A percentile compares a stretch with the other conserved stretches of the same genome.
phyloP scores from a whole-genome alignment of 2,888 invertebrate species.

The Trachelus tabidus region DNA sequence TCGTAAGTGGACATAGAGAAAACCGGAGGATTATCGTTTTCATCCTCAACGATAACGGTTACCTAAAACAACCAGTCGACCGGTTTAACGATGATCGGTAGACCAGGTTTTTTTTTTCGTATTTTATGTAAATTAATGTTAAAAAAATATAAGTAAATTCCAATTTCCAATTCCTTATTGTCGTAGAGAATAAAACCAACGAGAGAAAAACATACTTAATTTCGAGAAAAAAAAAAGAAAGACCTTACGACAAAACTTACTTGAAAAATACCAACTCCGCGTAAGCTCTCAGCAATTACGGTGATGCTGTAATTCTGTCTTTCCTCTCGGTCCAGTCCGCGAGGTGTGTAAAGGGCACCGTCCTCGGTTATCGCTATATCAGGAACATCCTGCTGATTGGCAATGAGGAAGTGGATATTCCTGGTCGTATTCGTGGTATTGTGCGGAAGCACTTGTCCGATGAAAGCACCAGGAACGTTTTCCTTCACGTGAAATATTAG shows the following conservation, averaged over 20 bases:
- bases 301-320: constrained; percentile 80
- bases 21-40: constrained; percentile 87
- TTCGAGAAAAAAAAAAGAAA: neutral
- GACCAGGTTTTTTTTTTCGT: neutral
- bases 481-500: constrained; percentile 82
- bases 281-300: constrained; percentile 81
- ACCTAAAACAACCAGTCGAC: constrained; percentile 58
- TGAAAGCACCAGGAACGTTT: constrained; percentile 78
- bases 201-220: neutral
- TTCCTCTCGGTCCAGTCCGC: constrained; percentile 81
- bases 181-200: constrained; percentile 4
- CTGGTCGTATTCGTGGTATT: constrained; percentile 64
- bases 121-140: neutral
- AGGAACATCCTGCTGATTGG: constrained; percentile 84
- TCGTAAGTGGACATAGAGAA: constrained; percentile 80
- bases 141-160: constrained; percentile 9
- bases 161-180: neutral
- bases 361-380: constrained; percentile 83
- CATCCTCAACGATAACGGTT: constrained; percentile 83
- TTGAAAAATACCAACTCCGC: constrained; percentile 81
- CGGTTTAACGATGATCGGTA: neutral
- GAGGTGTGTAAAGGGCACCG: constrained; percentile 82
- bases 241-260: constrained; percentile 51
- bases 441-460: constrained; percentile 77
- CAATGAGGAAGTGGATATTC: constrained; percentile 79